Evolutionary conservation across 2,888 invertebrate species (phyloP), one percentile per base, ranked within the genome.

Genomic region (Pimpla rufipes): DNA sequence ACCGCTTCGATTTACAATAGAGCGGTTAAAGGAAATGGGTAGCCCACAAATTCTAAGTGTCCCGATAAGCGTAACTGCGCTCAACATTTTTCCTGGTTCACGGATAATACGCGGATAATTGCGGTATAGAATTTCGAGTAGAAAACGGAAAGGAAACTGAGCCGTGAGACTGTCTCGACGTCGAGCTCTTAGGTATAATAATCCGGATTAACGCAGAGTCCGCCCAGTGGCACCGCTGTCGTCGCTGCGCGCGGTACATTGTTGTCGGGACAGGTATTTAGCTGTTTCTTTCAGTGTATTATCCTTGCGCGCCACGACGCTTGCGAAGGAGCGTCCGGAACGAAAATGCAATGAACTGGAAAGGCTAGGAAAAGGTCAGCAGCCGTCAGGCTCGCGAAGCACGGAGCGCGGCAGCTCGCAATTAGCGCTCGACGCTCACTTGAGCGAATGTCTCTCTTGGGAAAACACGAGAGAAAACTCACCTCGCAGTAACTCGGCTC

Each of bases 321-420:
- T 50, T 5, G 2, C 29, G 35, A 73, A 78, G 64, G 29, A 74
- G 70, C 40, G 74, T 68, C 74, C 40, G 75, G 71, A 57, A 57
- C 55, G 55, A 73, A 75, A 75, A 75, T 79, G 79, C 82, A 71
- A 79, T 66, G 79, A 79, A 71, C 82, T 55, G 75, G 64, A 71
- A 79, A 83, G 79, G 70, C 82, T 75, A 59, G 66, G 79, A 75
- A 83, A 83, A 83, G 82, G 82, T 83, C 79, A 83, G 79, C 79
- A 57, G 66, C 66, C 73, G 77, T 73, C 76, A 66, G 66, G 66
- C 57, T 42, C 67, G 16, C 45, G 67, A 40, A 57, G 81, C 67
- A 55, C 64, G 45, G 67, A 78, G 42, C 77, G 68, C 29, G 55
- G 67, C 52, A 29, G 57, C 64, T 75, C 29, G 79, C 82, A 83